These are phyloP conservation scores for Mechanitis messenoides DNA, from an alignment of 2,888 invertebrate species.

Conservation along the genomic window DNA sequence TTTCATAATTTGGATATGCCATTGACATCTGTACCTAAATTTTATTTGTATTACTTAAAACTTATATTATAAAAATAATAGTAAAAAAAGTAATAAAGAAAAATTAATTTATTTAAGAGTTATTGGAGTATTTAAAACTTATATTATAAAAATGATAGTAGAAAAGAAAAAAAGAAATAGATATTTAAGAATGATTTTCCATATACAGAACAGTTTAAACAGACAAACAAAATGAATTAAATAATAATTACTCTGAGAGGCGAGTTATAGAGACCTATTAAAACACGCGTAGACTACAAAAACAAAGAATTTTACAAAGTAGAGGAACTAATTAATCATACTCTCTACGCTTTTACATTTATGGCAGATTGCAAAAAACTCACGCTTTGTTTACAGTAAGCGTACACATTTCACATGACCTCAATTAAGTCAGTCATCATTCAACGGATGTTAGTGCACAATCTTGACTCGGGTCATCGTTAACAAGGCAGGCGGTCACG, in stretches of 20 bases:
- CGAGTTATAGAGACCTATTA: no score
- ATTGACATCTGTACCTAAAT: neutral
- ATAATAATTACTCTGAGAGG: no score
- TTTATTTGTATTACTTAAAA: neutral
- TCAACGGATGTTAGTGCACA: conserved; percentile 72
- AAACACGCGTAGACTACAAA: conserved; percentile 2
- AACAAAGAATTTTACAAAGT: conserved; percentile 14
- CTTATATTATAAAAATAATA: no score
- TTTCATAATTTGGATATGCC: neutral
- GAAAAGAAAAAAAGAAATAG: no score
- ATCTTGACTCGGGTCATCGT: conserved; percentile 68
- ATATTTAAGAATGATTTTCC: no score
- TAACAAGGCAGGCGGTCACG: conserved; percentile 73
- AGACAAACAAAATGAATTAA: no score
- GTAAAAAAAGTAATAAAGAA: no score
- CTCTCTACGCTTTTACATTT: conserved; percentile 31
- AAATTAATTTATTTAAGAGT: no score
- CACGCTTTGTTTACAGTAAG: conserved; percentile 43
- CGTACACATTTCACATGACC: conserved; percentile 53
- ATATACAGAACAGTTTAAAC: no score
- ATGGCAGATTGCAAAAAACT: conserved; percentile 39
- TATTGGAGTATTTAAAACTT: no score
- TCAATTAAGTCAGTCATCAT: conserved; percentile 71
- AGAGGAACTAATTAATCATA: conserved; percentile 29
- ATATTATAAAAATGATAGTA: no score